Evolutionary conservation across 2,113 vertebrate species (phyloP).

Genomic region (Tychaedon coryphoeus): DNA sequence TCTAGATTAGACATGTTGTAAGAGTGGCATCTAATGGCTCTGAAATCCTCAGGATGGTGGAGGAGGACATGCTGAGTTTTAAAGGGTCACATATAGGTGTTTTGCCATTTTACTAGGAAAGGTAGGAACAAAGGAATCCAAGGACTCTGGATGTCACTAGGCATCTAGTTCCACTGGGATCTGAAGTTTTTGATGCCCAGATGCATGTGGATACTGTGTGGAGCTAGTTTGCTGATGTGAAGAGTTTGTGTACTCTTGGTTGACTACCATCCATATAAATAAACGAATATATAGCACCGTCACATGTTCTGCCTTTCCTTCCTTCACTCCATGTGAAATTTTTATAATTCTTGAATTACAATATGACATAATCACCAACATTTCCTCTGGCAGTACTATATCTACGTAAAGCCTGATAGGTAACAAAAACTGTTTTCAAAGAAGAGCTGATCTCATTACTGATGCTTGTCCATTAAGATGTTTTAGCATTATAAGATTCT

Average conservation of each 20-base stretch:
- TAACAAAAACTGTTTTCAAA: conserved; percentile 39
- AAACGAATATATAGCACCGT: fast-evolving
- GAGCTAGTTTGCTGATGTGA: neutral
- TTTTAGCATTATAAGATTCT: neutral
- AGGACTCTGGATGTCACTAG: neutral
- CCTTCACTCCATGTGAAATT: neutral
- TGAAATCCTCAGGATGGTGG: neutral
- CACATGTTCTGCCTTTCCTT: neutral
- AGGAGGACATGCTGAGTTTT: neutral
- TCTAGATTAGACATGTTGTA: neutral
- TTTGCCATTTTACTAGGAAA: neutral
- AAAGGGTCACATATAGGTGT: neutral
- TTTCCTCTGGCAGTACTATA: neutral
- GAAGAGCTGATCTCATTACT: conserved; percentile 12
- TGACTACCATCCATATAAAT: neutral
- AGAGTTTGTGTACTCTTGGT: neutral
- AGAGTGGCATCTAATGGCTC: conserved; percentile 8
- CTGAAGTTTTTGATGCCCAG: neutral
- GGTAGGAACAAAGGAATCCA: neutral
- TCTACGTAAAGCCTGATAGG: neutral
- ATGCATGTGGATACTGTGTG: neutral
- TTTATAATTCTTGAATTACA: neutral
- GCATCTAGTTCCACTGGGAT: neutral
- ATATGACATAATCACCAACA: neutral
- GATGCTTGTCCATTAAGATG: conserved; percentile 11